phyloP scores from a whole-genome alignment of 2,113 vertebrate species.

The Petrocephalus microphthalmus region DNA sequence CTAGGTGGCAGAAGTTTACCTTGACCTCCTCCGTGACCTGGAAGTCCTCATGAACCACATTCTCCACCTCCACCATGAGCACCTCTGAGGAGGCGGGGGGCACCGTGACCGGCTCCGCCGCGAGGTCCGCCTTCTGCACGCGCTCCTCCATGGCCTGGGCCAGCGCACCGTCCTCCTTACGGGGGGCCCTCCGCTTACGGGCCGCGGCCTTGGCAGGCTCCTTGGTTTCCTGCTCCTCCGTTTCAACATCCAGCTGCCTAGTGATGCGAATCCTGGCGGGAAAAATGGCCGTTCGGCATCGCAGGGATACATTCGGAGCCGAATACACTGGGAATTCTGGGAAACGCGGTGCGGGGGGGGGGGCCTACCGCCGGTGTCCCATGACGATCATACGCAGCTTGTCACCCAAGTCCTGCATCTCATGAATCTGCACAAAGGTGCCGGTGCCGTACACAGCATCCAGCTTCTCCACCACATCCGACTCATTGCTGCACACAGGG shows the following conservation, averaged over 20 bases:
- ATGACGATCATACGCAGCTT: slow-evolving; percentile 97
- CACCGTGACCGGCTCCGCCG: slow-evolving; percentile 44
- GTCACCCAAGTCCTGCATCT: slow-evolving; percentile 97
- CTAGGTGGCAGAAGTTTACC: slow-evolving; percentile 50
- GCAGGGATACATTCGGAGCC: neutral
- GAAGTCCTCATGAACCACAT: slow-evolving; percentile 87
- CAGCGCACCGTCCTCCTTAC: slow-evolving; percentile 60
- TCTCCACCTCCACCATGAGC: slow-evolving; percentile 96
- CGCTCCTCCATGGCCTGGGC: slow-evolving; percentile 49
- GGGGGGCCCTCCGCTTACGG: slow-evolving; percentile 5
- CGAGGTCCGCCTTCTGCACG: slow-evolving; percentile 50
- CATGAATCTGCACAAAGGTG: slow-evolving; percentile 96
- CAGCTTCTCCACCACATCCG: slow-evolving; percentile 82
- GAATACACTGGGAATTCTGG: neutral
- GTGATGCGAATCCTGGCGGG: slow-evolving; percentile 76
- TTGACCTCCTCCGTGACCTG: slow-evolving; percentile 94
- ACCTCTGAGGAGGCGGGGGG: slow-evolving; percentile 56
- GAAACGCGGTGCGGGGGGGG: neutral
- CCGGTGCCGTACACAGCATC: slow-evolving; percentile 84
- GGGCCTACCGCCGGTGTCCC: slow-evolving; percentile 79
- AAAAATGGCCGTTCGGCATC: neutral
- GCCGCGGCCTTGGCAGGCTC: slow-evolving; percentile 49
- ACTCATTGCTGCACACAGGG: slow-evolving; percentile 70
- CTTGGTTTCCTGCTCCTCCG: slow-evolving; percentile 56
- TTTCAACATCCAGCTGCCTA: slow-evolving; percentile 73